Evolutionary conservation across 2,888 invertebrate genomes (phyloP), one percentile per base, ranked within the genome.

Genomic region (Nycteola revayana): DNA sequence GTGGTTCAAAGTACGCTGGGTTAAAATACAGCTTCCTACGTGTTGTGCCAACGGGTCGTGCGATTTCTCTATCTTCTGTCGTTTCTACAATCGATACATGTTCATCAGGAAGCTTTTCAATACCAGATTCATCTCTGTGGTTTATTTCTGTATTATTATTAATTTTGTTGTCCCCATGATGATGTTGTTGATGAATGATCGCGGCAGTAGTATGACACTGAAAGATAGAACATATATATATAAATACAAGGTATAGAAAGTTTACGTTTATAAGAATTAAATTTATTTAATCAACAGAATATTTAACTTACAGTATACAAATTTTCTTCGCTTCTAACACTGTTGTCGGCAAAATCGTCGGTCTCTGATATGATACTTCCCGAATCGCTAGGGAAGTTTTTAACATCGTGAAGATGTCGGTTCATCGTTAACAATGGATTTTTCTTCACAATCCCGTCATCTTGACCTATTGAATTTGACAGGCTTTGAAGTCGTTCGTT

Each of bases 1-100:
- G 95, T 11, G 95, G 94, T 71, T 97, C 97, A 65, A 97, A 96
- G 71, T 96, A 97, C 4, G 96, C 96, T 0, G 96, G 96, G 74
- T 96, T 96, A 65, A 96, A 96, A 69, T 96, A 96, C 1, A 96
- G 86, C 66, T 96, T 96, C 49, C 94, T 90, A 32, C 96, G 89
- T 0, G 93, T 93, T 11, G 92, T 92, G 7, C 94, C 94, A 42
- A 92, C 91, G 7, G 92, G 91, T 55, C 92, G 86, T 6, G 93
- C 85, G 50, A 94, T 94, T 49, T 93, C 90, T 39, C 92, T 85
- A 29, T 94, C 93, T 43, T 94, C 94, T 45, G 93, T 90, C 3
- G 95, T 95, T 78, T 96, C 96, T 5, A 95, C 93, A 36, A 96
- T 95, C 1, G 95, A 93, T 5, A 96, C 95, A 67, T 96, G 95